phyloP scores from a whole-genome alignment of 2,113 vertebrate genomes.

The Chauna torquata region DNA sequence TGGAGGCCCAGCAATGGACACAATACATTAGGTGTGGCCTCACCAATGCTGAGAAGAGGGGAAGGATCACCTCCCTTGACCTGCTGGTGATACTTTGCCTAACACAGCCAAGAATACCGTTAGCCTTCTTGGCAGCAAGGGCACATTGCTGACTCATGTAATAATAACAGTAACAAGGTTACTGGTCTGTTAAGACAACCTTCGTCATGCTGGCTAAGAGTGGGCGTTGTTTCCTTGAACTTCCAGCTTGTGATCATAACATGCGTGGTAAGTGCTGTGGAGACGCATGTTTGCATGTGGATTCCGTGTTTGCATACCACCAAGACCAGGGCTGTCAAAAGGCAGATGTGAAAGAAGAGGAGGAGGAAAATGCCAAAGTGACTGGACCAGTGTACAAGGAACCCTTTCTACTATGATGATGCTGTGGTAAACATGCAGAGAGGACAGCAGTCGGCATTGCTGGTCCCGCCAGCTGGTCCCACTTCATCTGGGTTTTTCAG shows the following conservation, averaged over 20 bases:
- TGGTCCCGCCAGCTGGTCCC: background rate
- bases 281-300: too few relatives aligned
- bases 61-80: too few relatives aligned
- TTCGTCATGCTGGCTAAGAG: background rate
- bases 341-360: background rate
- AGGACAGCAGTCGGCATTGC: background rate
- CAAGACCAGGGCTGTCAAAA: background rate
- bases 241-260: background rate
- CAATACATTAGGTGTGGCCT: too few relatives aligned
- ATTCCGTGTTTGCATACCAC: background rate
- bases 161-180: background rate
- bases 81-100: too few relatives aligned
- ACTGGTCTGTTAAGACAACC: background rate
- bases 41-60: too few relatives aligned
- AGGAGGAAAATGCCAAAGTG: background rate
- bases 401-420: background rate
- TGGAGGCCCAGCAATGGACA: too few relatives aligned
- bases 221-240: background rate
- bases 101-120: too few relatives aligned
- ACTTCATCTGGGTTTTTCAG: background rate
- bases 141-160: too few relatives aligned
- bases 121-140: too few relatives aligned
- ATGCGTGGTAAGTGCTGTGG: background rate
- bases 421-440: background rate
- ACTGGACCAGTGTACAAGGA: background rate